Evolutionary conservation across 1,140 invertebrate species (phyloP).

Genomic region (Cataglyphis hispanica): DNA sequence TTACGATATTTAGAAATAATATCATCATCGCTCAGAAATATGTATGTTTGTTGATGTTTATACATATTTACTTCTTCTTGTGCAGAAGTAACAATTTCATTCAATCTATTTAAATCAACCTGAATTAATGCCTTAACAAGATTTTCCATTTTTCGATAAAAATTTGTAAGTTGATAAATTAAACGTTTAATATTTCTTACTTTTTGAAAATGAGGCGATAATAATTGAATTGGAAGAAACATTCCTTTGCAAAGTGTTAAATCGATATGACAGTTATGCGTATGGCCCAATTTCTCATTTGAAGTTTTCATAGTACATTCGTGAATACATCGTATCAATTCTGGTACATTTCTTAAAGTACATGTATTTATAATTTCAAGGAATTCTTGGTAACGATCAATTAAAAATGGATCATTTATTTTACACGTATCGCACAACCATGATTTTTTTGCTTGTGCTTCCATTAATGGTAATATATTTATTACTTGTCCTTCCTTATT

Average conservation of each 20-base stretch:
- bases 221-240: too few species aligned
- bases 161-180: too few species aligned
- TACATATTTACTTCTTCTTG: background rate
- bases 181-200: too few species aligned
- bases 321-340: background rate
- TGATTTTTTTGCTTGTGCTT: background rate
- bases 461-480: background rate
- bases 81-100: background rate
- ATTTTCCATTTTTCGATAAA: too few species aligned
- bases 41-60: background rate
- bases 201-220: too few species aligned
- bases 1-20: slow-evolving; percentile 1
- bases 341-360: background rate
- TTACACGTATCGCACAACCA: background rate
- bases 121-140: background rate
- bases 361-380: background rate
- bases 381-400: background rate
- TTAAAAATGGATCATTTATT: background rate
- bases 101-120: background rate
- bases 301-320: slow-evolving; percentile 49
- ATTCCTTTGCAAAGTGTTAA: too few species aligned
- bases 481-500: background rate
- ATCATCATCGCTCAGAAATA: background rate
- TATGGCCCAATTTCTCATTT: slow-evolving; percentile 57
- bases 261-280: too few species aligned